Evolutionary conservation across 2,888 invertebrate species (phyloP).

Genomic region (Latrodectus hesperus): DNA sequence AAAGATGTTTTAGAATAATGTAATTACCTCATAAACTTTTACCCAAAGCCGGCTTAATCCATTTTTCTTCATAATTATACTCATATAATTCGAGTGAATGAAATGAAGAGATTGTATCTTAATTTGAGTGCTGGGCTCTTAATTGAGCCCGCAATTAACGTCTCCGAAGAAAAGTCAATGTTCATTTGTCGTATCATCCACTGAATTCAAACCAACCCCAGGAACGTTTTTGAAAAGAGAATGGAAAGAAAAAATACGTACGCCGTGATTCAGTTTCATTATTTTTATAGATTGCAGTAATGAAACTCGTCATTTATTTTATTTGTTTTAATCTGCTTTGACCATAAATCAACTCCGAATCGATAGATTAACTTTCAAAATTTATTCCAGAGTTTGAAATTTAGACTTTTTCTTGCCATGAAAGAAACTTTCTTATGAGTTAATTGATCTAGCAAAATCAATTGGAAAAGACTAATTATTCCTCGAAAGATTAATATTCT

Average conservation of each 20-base stretch:
- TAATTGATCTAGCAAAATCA: no score
- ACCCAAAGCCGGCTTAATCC: constrained; percentile 1
- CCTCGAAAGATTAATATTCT: no score
- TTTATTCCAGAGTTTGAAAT: no score
- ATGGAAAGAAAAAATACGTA: neutral
- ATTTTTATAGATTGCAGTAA: neutral
- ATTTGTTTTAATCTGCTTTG: neutral
- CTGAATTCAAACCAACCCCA: neutral
- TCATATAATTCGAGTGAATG: constrained; percentile 19
- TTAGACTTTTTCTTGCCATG: no score
- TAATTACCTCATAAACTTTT: no score
- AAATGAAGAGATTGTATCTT: constrained; percentile 54
- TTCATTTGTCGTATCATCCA: constrained; percentile 42
- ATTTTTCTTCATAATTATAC: neutral
- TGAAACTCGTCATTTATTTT: neutral
- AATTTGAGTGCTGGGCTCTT: constrained; percentile 45
- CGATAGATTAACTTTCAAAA: no score
- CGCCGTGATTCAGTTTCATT: neutral
- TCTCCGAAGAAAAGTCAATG: constrained; percentile 36
- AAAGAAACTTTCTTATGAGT: no score
- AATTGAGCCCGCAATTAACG: constrained; percentile 58
- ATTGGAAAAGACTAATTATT: no score
- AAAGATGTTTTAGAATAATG: no score
- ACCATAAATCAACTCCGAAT: no score
- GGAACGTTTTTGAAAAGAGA: neutral